phyloP scores from a whole-genome alignment of 2,888 invertebrate species.

The Anorthoa munda region DNA sequence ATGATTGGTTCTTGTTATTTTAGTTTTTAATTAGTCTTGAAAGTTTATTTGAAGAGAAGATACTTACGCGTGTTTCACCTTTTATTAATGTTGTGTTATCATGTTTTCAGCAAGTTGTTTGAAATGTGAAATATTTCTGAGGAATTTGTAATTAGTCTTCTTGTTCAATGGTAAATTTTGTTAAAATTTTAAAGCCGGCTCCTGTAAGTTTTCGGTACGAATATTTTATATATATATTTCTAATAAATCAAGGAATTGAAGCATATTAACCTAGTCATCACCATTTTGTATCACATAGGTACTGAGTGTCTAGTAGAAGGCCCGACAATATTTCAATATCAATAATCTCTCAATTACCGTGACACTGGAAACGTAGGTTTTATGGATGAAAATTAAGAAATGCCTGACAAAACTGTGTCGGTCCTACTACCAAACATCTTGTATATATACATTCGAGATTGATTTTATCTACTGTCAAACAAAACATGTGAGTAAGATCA shows the following conservation, averaged over 20 bases:
- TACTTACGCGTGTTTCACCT: slow-evolving; percentile 35
- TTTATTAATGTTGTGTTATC: slow-evolving; percentile 26
- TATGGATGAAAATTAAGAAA: no score
- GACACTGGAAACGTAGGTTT: no score
- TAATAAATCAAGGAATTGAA: background rate
- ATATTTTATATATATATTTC: no score
- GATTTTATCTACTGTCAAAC: background rate
- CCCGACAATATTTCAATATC: no score
- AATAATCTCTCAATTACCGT: no score
- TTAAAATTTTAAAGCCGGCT: background rate
- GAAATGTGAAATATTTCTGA: background rate
- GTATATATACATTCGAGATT: no score
- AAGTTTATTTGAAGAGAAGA: slow-evolving; percentile 30
- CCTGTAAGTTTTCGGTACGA: background rate
- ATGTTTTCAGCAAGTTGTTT: slow-evolving; percentile 6
- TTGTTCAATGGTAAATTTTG: background rate
- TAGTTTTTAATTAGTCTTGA: slow-evolving; percentile 44
- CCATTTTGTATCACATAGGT: background rate
- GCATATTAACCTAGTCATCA: no score
- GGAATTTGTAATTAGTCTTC: background rate
- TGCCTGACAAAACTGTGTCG: no score
- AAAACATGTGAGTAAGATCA: background rate
- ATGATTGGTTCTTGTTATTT: slow-evolving; percentile 48
- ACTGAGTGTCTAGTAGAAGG: no score
- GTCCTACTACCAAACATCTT: no score